Base-by-base conservation (phyloP, 2,888 invertebrate species). In the Pharmacophagus antenor region DNA sequence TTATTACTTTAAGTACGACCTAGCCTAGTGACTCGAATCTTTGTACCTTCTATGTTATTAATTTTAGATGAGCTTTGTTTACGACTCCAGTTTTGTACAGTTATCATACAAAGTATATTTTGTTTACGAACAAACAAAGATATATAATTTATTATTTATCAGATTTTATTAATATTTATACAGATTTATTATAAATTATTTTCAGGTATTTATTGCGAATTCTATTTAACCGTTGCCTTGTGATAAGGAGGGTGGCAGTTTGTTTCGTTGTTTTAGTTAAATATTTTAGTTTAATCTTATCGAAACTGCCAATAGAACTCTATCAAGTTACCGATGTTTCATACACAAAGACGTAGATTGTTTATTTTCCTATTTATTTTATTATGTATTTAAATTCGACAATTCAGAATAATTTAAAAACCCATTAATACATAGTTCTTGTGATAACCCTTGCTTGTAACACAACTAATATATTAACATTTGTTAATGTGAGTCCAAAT, bases 391-490 rank as follows among this genome's bases (percentile, higher is more conserved):
- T 74, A 62, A 63, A 63, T 76, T 74, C 66, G 66, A 69, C n/a
- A n/a, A 70, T 63, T 71, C 72, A 68, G 75, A 72, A 71, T 62
- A 65, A 57, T 56, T 65, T 63, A 62, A 65, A 62, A 75, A 68
- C 70, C 73, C 76, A 61, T 68, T 74, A 80, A 72, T 73, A 73
- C 74, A 70, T 77, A 76, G 74, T 81, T 78, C 72, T 82, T 83
- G 85, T 87, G 79, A 82, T 88, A 88, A 88, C 89, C 91, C 85
- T 88, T 86, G 91, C 91, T 91, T 91, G 91, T 91, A 91, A 91
- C 90, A 85, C 66, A 79, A 91, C 91, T 91, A 91, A 91, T 84
- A 63, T 69, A 83, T 82, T 88, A 88, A 88, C 84, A 78, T 74
- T 69, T 72, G 70, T 75, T 76, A 62, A 62, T 55, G 55, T 62